Evolutionary conservation across 2,113 vertebrate genomes (phyloP).

Genomic region (Pleuronectes platessa): DNA sequence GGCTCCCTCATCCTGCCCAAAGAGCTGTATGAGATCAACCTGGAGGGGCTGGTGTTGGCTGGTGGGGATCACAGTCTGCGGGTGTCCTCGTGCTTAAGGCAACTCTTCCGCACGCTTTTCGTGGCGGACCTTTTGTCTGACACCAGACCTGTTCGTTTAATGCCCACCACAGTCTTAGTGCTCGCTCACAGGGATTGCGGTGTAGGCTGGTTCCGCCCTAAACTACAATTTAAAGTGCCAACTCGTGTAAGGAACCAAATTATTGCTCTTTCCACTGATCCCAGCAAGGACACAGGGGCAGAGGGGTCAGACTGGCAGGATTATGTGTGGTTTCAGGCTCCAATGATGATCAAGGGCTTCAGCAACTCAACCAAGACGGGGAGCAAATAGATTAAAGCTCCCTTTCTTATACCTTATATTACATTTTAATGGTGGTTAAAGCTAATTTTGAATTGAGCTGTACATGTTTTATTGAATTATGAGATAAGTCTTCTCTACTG

Average conservation of each 20-base stretch:
- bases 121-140: constrained; percentile 92
- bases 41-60: constrained; percentile 84
- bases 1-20: constrained; percentile 88
- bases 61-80: constrained; percentile 81
- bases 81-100: constrained; percentile 86
- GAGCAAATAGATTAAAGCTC: neutral
- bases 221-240: constrained; percentile 91
- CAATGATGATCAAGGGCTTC: constrained; percentile 90
- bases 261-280: constrained; percentile 85
- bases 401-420: neutral
- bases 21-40: constrained; percentile 94
- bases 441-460: constrained; percentile 14
- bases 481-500: neutral
- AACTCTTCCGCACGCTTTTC: constrained; percentile 93
- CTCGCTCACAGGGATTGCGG: constrained; percentile 91
- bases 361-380: constrained; percentile 74
- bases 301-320: constrained; percentile 78
- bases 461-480: constrained; percentile 53
- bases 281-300: constrained; percentile 14
- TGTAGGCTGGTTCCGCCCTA: constrained; percentile 92
- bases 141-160: constrained; percentile 83
- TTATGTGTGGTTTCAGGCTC: constrained; percentile 96
- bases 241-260: constrained; percentile 85
- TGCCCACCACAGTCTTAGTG: constrained; percentile 86
- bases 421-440: constrained; percentile 40